Percentiles rank a stretch among this genome's conserved stretches.
Conservation (phyloP, 2,797 vertebrate species). For the Myoxocephalus aenaeus region DNA sequence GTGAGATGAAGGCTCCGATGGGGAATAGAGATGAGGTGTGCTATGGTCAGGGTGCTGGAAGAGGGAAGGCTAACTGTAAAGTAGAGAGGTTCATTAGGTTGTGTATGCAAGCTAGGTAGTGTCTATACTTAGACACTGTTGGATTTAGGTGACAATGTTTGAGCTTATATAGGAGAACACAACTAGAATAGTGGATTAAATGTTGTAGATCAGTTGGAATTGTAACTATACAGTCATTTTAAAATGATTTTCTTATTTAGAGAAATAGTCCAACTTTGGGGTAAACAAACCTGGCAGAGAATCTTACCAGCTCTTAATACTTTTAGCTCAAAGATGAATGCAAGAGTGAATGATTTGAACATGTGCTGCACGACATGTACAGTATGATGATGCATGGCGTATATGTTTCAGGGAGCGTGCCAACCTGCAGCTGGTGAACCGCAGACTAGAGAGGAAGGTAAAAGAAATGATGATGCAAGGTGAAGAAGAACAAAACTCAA, state of each 20-base stretch:
- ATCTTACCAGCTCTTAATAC: neutral
- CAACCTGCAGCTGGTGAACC: conserved; percentile 92
- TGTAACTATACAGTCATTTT: neutral
- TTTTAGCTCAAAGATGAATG: neutral
- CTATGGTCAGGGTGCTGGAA: conserved; percentile 12
- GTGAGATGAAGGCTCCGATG: conserved; percentile 72
- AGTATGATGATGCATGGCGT: neutral
- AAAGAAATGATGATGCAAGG: conserved; percentile 97
- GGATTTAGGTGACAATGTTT: neutral
- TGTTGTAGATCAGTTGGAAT: neutral
- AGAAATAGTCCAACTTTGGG: neutral
- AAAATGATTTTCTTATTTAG: neutral
- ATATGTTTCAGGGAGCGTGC: conserved; percentile 88
- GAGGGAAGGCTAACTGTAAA: conserved; percentile 3
- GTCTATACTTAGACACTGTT: conserved; percentile 7
- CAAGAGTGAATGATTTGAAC: neutral
- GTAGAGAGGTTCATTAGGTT: conserved; percentile 19
- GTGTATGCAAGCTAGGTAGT: neutral
- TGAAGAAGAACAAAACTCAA: conserved; percentile 92
- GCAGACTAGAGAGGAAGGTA: conserved; percentile 94
- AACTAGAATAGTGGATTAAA: neutral
- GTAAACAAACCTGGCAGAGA: neutral
- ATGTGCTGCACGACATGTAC: conserved; percentile 1
- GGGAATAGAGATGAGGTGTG: conserved; percentile 20
- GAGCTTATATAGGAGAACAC: neutral